Evolutionary conservation across 1,140 invertebrate species (phyloP), one percentile per base, ranked within the genome.

Genomic region (Drosophila neocordata): DNA sequence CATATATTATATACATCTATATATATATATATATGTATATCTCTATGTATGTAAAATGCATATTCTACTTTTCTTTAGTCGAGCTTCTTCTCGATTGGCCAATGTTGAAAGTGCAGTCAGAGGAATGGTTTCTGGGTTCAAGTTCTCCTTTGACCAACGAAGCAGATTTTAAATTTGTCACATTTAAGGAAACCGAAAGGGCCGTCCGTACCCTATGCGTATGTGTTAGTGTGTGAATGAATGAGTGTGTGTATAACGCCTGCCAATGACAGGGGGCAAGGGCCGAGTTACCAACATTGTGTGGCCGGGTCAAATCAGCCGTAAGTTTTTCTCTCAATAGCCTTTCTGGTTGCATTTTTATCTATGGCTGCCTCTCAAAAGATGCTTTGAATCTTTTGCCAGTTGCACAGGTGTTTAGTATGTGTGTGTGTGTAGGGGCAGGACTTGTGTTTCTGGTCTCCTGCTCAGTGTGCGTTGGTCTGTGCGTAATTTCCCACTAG

Each of bases 161-260:
- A 88, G 83, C 83, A 87, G 44, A 83, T 77, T 78, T 70, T 57
- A 63, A 73, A 87, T 85, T 69, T 84, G 80, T 82, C 79, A 78
- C 70, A 83, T 80, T 76, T 69, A 56, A 66, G 61, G 44, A 69
- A 41, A 67, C 73, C 68, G 63, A 79, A 72, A 61, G 63, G 65
- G 55, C 41, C 24, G 12, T 34, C 51, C 38, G 24, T 20, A 37
- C 11, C 6, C 35, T 9, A 31, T 18, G 38, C 18, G 13, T 15
- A n/a, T 37, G 22, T 15, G 38, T 22, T 20, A 41, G 31, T 56
- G 15, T 65, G 38, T 60, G 22, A 51, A 55, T 57, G 34, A 53
- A n/a, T 48, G 58, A 44, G 15, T 61, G 41, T 59, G 59, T 63
- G 22, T 62, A 24, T 52, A 35, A 34, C 31, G 44, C 44, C 59